Base-by-base conservation (phyloP, 2,797 vertebrate genomes). In the Scarus forsteni region DNA sequence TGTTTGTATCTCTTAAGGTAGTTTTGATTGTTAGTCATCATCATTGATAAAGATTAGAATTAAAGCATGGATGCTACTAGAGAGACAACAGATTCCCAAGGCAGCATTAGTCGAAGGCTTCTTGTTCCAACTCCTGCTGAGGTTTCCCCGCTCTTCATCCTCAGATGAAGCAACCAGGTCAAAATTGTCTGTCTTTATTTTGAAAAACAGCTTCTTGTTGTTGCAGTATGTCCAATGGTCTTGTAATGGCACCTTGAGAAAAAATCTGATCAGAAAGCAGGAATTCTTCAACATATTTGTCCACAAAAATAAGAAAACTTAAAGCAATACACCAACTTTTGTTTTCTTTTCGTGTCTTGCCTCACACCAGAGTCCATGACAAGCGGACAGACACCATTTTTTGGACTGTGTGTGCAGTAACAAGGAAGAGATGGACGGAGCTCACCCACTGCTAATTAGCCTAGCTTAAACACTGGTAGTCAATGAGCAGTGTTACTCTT, bases 91-190 rank as follows among this genome's bases (percentile, higher is more conserved):
- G 60, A 51, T 64, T 67, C 80, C 50, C 60, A 66, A 83, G 79
- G 77, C 82, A 77, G 79, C 60, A 49, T 53, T 63, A 27, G 77
- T 82, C 57, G 34, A 80, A 79, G 83, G 80, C 58, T 66, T 62
- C 14, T 73, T 74, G 58, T 77, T 83, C 61, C 73, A 27, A 70
- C 68, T 71, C 46, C 0, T 36, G 46, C 49, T 36, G 83, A 81
- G 70, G 76, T 73, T 71, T 81, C 40, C 58, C 19, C 3, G 51
- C 55, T 79, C 9, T 70, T 64, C 65, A 27, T 46, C 54, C 55
- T 46, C 19, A 19, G 10, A 55, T 50, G 14, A 0, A 57, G 68
- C 62, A 66, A 38, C 7, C 45, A 7, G 52, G 58, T 56, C 52
- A 6, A 18, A 38, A 8, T 50, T 46, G 43, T 15, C 74, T 1